Evolutionary conservation across 2,888 invertebrate species (phyloP).

Genomic region (Macrophya annulata): DNA sequence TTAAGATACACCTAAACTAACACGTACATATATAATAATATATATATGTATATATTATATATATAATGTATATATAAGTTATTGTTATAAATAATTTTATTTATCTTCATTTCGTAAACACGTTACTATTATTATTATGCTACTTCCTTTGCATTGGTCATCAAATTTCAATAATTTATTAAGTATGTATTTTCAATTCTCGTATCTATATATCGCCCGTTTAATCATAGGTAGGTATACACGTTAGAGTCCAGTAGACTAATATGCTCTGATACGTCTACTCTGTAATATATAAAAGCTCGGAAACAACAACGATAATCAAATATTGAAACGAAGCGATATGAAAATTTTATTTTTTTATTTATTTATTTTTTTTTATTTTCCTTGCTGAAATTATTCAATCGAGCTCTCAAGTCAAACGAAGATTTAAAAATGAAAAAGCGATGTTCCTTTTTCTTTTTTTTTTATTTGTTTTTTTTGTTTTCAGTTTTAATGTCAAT

Average conservation of each 20-base stretch:
- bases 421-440: constrained; percentile 24
- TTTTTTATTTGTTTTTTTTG: too few relatives aligned
- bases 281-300: neutral
- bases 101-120: neutral
- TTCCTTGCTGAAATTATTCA: constrained; percentile 23
- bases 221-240: neutral
- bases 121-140: constrained; percentile 16
- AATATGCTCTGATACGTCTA: neutral
- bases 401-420: constrained; percentile 2
- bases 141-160: constrained; percentile 39
- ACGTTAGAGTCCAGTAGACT: neutral
- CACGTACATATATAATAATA: constrained; percentile 64
- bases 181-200: neutral
- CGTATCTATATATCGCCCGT: neutral
- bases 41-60: constrained; percentile 1
- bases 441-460: constrained; percentile 22
- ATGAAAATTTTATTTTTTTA: neutral
- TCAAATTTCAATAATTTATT: constrained; percentile 25
- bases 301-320: neutral
- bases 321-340: constrained; percentile 10
- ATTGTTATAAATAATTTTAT: constrained; percentile 40
- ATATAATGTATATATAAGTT: neutral
- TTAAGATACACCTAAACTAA: constrained; percentile 74
- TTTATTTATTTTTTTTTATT: constrained; percentile 15
- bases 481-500: neutral